Evolutionary conservation across 2,888 invertebrate species (phyloP), one percentile per base, ranked within the genome.

Genomic region (Parnassius orleans): DNA sequence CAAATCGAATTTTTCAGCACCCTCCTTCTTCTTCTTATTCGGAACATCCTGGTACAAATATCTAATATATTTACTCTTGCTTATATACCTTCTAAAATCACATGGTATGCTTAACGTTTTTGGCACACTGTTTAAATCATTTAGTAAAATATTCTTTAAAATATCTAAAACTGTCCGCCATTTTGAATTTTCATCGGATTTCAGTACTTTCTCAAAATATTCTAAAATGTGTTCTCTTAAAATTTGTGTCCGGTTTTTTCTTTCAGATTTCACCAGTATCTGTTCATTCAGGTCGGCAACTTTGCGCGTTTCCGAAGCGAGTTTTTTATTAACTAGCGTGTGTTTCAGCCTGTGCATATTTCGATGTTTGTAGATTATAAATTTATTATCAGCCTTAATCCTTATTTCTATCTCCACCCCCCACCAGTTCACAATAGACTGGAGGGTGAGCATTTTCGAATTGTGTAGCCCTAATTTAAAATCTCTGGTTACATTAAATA

Each of bases 351-450:
- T 61, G 12, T 79, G 79, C 0, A 24, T n/a, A 0, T 72, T 75
- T 33, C 73, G 65, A 3, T 80, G 61, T 55, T 67, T 69, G 24
- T 73, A 78, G 2, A 66, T 11, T 1, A 78, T 52, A 0, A 53
- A 61, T 0, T 69, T 67, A 1, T n/a, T 9, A 1, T 43, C 10
- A 3, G 60, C 50, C 12, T 52, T 12, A 43, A 77, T 48, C 3
- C 75, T 75, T 0, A 79, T 61, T 0, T 48, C 59, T 0, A 84
- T 61, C 7, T 63, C 64, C 0, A 84, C 68, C 0, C 70, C 64
- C 50, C 72, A 76, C 77, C 82, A 81, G 46, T 84, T 80, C 0
- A 84, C 58, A 10, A 84, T 74, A 0, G 78, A 67, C 10, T 73
- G 61, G 1, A 81, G 52, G 0, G 71, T 65, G 1, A 72, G 46